A percentile compares a stretch with the other conserved stretches of the same genome.
Evolutionary conservation across 2,113 vertebrate genomes (phyloP).

Genomic region (Chauna torquata): DNA sequence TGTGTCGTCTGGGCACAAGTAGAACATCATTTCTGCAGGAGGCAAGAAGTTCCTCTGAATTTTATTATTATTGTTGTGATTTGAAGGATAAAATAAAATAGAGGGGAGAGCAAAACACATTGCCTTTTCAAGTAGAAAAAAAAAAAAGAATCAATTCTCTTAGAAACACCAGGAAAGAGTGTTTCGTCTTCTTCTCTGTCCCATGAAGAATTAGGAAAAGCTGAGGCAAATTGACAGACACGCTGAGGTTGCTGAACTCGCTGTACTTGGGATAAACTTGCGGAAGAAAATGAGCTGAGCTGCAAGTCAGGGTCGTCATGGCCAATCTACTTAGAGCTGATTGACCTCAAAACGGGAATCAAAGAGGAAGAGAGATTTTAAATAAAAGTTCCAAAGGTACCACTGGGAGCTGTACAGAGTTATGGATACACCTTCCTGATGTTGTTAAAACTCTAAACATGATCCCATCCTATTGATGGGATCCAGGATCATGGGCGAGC

Average conservation of each 20-base stretch:
- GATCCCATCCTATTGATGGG: background rate
- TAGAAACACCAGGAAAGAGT: background rate
- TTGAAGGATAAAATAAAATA: background rate
- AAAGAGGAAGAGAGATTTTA: background rate
- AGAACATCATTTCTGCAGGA: accelerated
- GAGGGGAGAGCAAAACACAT: accelerated
- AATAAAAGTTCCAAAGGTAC: background rate
- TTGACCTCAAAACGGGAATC: background rate
- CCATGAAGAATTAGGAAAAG: background rate
- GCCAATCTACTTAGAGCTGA: background rate
- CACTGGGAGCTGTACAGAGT: background rate
- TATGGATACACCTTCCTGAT: background rate
- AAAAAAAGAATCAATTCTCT: accelerated
- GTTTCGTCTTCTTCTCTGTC: background rate
- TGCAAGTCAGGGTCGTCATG: background rate
- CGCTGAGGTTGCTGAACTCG: background rate
- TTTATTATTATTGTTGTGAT: background rate
- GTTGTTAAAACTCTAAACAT: background rate
- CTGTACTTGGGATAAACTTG: background rate
- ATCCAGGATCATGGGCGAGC: background rate
- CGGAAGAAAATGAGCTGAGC: background rate
- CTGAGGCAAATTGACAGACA: background rate
- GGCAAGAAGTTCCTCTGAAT: background rate
- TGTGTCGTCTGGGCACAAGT: background rate
- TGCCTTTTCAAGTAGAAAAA: accelerated